Conservation (phyloP, 2,888 invertebrate genomes). For the Ischnus inquisitorius region DNA sequence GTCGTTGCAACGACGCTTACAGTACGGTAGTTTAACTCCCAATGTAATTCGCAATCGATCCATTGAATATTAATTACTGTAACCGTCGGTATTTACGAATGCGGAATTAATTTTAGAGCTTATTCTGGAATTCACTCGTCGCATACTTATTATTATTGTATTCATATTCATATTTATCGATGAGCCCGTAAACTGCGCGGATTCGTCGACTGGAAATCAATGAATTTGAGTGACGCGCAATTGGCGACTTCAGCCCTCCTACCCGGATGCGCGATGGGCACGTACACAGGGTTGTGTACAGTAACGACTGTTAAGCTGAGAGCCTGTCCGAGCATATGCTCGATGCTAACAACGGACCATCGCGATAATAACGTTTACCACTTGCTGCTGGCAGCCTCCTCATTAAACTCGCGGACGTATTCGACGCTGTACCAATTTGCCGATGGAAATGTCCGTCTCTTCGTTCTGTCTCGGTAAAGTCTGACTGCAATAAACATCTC, state of each 20-base stretch:
- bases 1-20: neutral
- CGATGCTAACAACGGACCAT: neutral
- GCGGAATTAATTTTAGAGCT: neutral
- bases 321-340: slow-evolving; percentile 12
- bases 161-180: neutral
- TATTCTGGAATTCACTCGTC: neutral
- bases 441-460: neutral
- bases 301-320: slow-evolving; percentile 37
- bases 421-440: slow-evolving; percentile 6
- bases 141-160: neutral
- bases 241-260: slow-evolving; percentile 33
- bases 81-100: too few relatives aligned
- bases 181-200: neutral
- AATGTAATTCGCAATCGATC: neutral
- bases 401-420: slow-evolving; percentile 31
- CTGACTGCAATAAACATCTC: too few relatives aligned
- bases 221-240: slow-evolving; percentile 56
- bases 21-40: too few relatives aligned
- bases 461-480: neutral
- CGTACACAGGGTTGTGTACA: neutral
- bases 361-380: slow-evolving; percentile 44
- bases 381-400: slow-evolving; percentile 32
- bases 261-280: neutral
- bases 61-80: neutral
- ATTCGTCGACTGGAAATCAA: slow-evolving; percentile 55